Evolutionary conservation across 2,113 vertebrate genomes (phyloP), one percentile per base, ranked within the genome.

Genomic region (Rhynchomys soricoides): DNA sequence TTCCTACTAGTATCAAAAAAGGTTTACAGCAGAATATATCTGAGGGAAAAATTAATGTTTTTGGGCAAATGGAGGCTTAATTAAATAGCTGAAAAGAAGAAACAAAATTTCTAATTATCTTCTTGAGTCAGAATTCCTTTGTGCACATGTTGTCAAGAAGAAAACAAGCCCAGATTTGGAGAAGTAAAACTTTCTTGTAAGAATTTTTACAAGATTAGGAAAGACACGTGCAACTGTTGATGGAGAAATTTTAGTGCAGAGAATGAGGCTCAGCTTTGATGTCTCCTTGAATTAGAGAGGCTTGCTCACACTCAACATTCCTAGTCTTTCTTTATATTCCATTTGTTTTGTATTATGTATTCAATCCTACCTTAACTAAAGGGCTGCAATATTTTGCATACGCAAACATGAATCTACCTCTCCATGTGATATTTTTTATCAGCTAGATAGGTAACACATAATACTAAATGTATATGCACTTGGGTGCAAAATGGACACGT

Each of bases 51-150:
- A 94, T 40, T 68, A 82, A 50, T 64, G 0, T 64, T 91, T 87
- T 3, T 10, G 19, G 31, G 45, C 66, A 83, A 88, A 74, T 55
- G 26, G 1, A 92, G 82, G 31, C 26, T 79, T 57, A 73, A 88
- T 93, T 87, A 31, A 4, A 85, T 22, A 79, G 55, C 31, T 92
- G 8, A 74, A 73, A 88, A 50, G 24, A 89, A 89, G 26, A 88
- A 57, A 88, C 29, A 57, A 29, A 86, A 52, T 89, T 52, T 37
- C 10, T 75, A 87, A n/a, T 73, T 93, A 87, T 57, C n/a, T 45
- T 57, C 19, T 64, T 52, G 11, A 91, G 12, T 89, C 34, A 70
- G 4, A 64, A 16, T 64, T 81, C 31, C 19, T 68, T 86, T 74
- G 21, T 31, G 31, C 91, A 52, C 34, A 48, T 40, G 7, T 21